Percentiles rank a stretch among this genome's conserved stretches.
Evolutionary conservation across 2,113 vertebrate genomes (phyloP).

Genomic region (Callorhinus ursinus): DNA sequence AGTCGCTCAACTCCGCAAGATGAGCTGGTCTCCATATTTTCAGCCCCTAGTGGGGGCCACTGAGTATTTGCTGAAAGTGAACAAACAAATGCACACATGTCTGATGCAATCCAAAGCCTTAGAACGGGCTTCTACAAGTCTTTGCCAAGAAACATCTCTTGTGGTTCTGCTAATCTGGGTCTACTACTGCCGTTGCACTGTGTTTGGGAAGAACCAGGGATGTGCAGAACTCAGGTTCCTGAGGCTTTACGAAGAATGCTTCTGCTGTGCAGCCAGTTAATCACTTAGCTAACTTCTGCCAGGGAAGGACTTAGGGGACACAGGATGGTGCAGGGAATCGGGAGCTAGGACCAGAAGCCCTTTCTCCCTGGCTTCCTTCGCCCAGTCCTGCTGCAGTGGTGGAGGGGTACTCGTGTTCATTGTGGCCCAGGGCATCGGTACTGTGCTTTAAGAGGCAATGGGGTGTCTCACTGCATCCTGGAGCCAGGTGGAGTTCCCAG

Average conservation of each 20-base stretch:
- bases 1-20: fast-evolving
- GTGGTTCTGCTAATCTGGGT: neutral
- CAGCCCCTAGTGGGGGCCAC: neutral
- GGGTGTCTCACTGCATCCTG: neutral
- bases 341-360: neutral
- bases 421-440: neutral
- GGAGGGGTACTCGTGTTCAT: neutral
- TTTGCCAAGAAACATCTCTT: neutral
- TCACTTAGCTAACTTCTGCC: neutral
- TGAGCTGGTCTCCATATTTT: neutral
- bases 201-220: neutral
- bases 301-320: neutral
- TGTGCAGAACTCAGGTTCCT: neutral
- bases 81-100: neutral
- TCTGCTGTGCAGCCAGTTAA: neutral
- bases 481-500: neutral
- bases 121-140: neutral
- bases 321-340: neutral
- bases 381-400: neutral
- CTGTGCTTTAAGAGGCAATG: neutral
- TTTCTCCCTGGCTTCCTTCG: neutral
- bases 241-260: neutral
- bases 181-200: neutral
- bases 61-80: neutral
- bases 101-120: neutral